Base-by-base conservation (phyloP, 1,140 invertebrate genomes). In the Drosophila virilis region DNA sequence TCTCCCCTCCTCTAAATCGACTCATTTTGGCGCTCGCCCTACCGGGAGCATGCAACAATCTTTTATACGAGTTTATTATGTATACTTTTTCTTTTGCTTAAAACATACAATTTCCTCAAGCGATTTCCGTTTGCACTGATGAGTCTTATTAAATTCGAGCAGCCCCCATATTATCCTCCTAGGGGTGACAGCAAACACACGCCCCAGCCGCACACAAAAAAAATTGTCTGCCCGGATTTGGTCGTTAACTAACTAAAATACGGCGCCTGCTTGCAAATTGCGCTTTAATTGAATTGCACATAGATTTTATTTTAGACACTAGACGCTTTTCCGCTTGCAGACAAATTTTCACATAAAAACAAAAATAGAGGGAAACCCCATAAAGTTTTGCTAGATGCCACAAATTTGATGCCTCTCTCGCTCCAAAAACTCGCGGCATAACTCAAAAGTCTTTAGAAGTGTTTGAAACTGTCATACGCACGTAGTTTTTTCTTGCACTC, bases 61-160 rank as follows among this genome's bases (percentile, higher is more conserved):
- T 89, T 89, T 89, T 89, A 83, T 89, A 89, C 80, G 84, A 84
- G 84, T 89, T 89, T 89, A 89, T 89, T 89, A 89, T 89, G 77
- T 89, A 89, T 89, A 85, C 84, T 89, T 89, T 72, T 59, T 72
- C 80, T 83, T 80, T 89, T 74, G 84, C 84, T 89, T 89, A 74
- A 89, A 89, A 89, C 80, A 84, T 74, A 89, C 84, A 90, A 84
- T 89, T 89, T 89, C 85, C 84, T 89, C 85, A 84, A 89, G 84
- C 85, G 85, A 81, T 89, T 89, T 89, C 84, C 84, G 80, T 90
- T 90, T 84, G 78, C 80, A 82, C 78, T 88, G 77, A 90, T 89
- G 84, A 82, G 74, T 80, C 85, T 89, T 89, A 89, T 89, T 89
- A 89, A 90, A 84, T 84, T 84, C 74, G 54, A 62, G 52, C 33